Percentiles rank a stretch among this genome's conserved stretches.
phyloP scores from a whole-genome alignment of 2,888 invertebrate species.

The Prosapia bicincta region DNA sequence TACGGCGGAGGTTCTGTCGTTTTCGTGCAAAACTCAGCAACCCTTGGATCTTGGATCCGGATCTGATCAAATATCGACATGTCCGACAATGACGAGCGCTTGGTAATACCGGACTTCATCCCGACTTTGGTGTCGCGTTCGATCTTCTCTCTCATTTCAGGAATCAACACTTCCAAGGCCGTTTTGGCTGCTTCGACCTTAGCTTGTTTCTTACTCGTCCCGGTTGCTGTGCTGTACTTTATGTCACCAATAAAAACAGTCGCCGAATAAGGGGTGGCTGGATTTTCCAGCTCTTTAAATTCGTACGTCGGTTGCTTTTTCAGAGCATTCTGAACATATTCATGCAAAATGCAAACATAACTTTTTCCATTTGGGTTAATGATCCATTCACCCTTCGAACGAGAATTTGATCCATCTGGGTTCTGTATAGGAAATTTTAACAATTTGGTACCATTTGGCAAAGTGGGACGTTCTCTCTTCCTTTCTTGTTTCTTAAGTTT shows the following conservation, averaged over 20 bases:
- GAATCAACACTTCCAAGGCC: slow-evolving; percentile 87
- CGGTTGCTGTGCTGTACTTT: slow-evolving; percentile 91
- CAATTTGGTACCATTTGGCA: slow-evolving; percentile 88
- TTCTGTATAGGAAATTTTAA: slow-evolving; percentile 75
- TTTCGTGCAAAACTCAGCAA: slow-evolving; percentile 92
- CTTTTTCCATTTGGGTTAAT: slow-evolving; percentile 97
- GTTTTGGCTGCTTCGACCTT: slow-evolving; percentile 90
- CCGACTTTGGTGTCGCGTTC: slow-evolving; percentile 56
- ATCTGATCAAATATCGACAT: slow-evolving; percentile 86
- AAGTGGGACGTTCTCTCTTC: slow-evolving; percentile 75
- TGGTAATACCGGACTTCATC: slow-evolving; percentile 44
- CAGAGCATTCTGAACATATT: slow-evolving; percentile 93
- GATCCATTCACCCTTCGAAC: slow-evolving; percentile 69
- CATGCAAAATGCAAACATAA: slow-evolving; percentile 93
- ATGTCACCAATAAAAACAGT: slow-evolving; percentile 89
- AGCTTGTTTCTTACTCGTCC: slow-evolving; percentile 93
- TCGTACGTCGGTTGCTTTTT: slow-evolving; percentile 92
- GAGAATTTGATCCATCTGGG: slow-evolving; percentile 35
- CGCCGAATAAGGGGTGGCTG: slow-evolving; percentile 90
- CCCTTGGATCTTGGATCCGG: slow-evolving; percentile 88
- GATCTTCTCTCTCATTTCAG: slow-evolving; percentile 83
- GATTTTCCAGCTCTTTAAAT: slow-evolving; percentile 86
- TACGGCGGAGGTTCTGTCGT: slow-evolving; percentile 95
- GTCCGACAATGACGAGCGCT: slow-evolving; percentile 44
- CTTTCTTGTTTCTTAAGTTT: slow-evolving; percentile 72